Evolutionary conservation across 2,113 vertebrate genomes (phyloP).

Genomic region (Galeopterus variegatus): DNA sequence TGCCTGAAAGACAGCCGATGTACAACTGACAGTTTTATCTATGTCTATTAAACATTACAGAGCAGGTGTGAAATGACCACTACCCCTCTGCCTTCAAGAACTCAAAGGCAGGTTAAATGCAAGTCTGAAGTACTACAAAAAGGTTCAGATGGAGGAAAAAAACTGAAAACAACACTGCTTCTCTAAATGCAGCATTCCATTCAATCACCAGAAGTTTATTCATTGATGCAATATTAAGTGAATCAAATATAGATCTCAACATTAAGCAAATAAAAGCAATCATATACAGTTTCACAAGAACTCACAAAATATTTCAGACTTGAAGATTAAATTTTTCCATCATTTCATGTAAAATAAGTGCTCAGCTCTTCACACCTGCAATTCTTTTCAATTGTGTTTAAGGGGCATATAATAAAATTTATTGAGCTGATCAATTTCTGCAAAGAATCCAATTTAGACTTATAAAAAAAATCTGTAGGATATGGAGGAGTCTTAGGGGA

Average conservation of each 20-base stretch:
- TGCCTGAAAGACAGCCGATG: neutral
- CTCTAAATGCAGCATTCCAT: neutral
- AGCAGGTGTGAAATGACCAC: neutral
- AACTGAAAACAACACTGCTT: neutral
- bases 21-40: neutral
- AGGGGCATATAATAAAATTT: neutral
- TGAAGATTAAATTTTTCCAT: neutral
- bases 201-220: neutral
- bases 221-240: neutral
- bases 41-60: fast-evolving
- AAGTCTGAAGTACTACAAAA: neutral
- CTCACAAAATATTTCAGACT: neutral
- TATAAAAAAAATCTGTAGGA: neutral
- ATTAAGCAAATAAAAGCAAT: neutral
- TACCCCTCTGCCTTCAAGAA: neutral
- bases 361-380: neutral
- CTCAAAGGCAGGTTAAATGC: neutral
- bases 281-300: neutral
- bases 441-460: neutral
- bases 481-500: neutral
- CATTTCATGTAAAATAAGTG: neutral
- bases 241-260: neutral
- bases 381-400: neutral
- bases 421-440: neutral
- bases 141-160: neutral